Base-by-base conservation (phyloP, 2,113 vertebrate genomes). In the Prionailurus bengalensis region DNA sequence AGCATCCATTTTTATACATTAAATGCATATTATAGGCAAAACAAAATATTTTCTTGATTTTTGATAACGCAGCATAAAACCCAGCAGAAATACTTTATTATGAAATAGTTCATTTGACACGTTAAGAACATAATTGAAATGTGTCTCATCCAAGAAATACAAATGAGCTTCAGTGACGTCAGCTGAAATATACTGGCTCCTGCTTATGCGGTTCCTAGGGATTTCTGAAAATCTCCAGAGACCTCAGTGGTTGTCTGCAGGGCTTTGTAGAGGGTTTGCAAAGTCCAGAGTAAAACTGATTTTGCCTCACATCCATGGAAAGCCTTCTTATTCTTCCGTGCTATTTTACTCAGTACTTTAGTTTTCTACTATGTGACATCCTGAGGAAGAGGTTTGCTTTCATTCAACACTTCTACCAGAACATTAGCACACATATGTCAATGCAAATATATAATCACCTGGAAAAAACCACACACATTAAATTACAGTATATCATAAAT, bases 41-140 rank as follows among this genome's bases (percentile, higher is more conserved):
- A 61, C 7, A 85, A 96, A 96, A 25, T 86, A 74, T 61, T 73
- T 88, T 95, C 70, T 95, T 88, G n/a, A 84, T 48, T 95, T 90
- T 92, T 85, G 80, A 76, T 94, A 95, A 68, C 29, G 3, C 17
- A 97, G 87, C 81, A 96, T 70, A 94, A 96, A 96, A 94, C 33
- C n/a, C 61, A 95, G 19, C 58, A 95, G 73, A 96, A 58, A n/a
- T 89, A 93, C 7, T 90, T 97, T 86, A 85, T 80, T 73, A 95
- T 61, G 51, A 94, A 95, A 82, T 88, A 98, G 94, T n/a, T 87
- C 88, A 81, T 84, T 91, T 89, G 85, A 95, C 74, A 93, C 3
- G 11, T 96, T 96, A 97, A 96, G 93, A 87, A 87, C 31, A 89
- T 97, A 98, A 98, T 13, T 97, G 91, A 97, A 95, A 97, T 21